Evolutionary conservation across 2,888 invertebrate genomes (phyloP), one percentile per base, ranked within the genome.

Genomic region (Heliconius erato): DNA sequence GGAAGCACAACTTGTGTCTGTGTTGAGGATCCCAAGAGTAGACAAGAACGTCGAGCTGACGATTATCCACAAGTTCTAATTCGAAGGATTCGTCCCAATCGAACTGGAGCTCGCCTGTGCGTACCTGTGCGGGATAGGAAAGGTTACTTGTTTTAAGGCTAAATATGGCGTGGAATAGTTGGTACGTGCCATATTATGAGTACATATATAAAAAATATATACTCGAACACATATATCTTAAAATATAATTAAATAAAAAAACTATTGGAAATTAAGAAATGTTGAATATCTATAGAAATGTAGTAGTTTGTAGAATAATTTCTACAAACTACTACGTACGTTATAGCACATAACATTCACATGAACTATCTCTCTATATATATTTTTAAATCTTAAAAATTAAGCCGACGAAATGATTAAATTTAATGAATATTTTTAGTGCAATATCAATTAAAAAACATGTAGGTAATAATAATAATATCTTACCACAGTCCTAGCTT

Each of bases 81-180:
- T 99, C 99, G 91, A 99, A 99, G 26, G 99, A 99, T 93, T 99
- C 99, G 91, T 99, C 99, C 99, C 99, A 99, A 94, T 99, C 99
- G 93, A 99, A 99, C 91, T 99, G 98, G 74, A 99, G 97, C 92
- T 99, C 99, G 5, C 99, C 99, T 2, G 99, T 99, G 81, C 99
- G 97, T 54, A 99, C 97, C 97, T 97, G 63, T 74, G 84, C 12
- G 40, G 28, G 16, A 32, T 76, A 32, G 16, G 40, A n/a, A 19
- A 40, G 69, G 26, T 14, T 28, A 28, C 19, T 54, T 54, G 19
- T 54, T 19, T 19, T 19, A 49, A 49, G 16, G 2, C 16, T 49
- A 16, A 49, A 1, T 54, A 54, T 2, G 19, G 0, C 19, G 7
- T 19, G 0, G 54, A 54, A 54, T 54, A 54, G 19, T 19, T 54